Conservation (phyloP, 2,888 invertebrate genomes). For the Unio pictorum region DNA sequence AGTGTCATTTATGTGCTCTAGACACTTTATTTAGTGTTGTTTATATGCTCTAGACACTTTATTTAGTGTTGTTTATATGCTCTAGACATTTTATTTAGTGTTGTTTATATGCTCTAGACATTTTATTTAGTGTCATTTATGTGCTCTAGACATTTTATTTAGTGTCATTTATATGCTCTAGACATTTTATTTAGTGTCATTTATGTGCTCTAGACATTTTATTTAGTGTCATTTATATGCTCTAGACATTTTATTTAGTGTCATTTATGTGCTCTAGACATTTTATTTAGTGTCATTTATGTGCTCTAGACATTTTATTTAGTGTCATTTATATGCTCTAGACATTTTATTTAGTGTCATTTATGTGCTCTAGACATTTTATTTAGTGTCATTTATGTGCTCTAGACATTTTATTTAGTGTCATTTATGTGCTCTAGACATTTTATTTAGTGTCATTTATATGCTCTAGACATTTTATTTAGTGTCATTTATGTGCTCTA, state of each 20-base stretch:
- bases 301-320: neutral
- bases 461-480: neutral
- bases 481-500: neutral
- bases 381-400: neutral
- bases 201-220: constrained; percentile 74
- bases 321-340: neutral
- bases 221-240: neutral
- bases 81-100: neutral
- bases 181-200: neutral
- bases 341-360: constrained; percentile 9
- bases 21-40: neutral
- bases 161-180: neutral
- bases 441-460: neutral
- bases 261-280: neutral
- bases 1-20: neutral
- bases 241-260: neutral
- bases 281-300: neutral
- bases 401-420: neutral
- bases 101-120: too few species aligned
- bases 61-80: neutral
- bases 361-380: neutral
- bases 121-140: constrained; percentile 9
- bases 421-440: constrained; percentile 74
- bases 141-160: neutral
- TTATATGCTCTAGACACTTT: neutral